Evolutionary conservation across 2,888 invertebrate genomes (phyloP), one percentile per base, ranked within the genome.

Genomic region (Ariolimax columbianus): DNA sequence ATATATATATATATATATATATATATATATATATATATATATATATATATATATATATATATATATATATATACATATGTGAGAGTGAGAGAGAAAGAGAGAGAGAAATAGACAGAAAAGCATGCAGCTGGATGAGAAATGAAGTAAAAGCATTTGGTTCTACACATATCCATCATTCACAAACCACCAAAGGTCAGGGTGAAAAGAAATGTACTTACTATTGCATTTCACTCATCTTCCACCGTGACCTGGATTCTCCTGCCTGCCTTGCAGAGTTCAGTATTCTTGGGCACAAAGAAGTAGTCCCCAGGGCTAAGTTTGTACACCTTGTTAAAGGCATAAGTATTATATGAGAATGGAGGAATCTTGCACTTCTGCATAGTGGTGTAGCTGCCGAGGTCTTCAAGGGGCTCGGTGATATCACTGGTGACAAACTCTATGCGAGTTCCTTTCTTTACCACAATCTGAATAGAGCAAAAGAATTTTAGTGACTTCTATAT

Each of bases 311-410:
- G 86, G 23, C 70, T 66, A 51, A 86, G 84, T 6, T 38, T 23
- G 86, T 86, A 66, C 26, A 73, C 80, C 2, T 36, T 38, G 51
- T 73, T 81, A 19, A 84, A 79, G 26, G 77, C 72, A 83, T 84
- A 88, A 30, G 72, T 63, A 63, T 87, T 51, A 72, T 79, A 86
- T 43, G 82, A 70, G 73, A 86, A 87, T 0, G 86, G 86, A 0
- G 88, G 88, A 43, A 88, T 86, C 82, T 85, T 83, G 83, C 88
- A 88, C 26, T 59, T 73, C 51, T 38, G 9, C 70, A 78, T 59
- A 33, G 72, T 82, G 43, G 88, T 87, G 77, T 78, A 88, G 82
- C 86, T 87, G 68, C 86, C 83, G 30, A 88, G 77, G 26, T 87
- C 85, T 23, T 85, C 73, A 47, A 87, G 33, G 1, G 86, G 38